phyloP scores from a whole-genome alignment of 2,888 invertebrate species.

The Metallyticus violacea region DNA sequence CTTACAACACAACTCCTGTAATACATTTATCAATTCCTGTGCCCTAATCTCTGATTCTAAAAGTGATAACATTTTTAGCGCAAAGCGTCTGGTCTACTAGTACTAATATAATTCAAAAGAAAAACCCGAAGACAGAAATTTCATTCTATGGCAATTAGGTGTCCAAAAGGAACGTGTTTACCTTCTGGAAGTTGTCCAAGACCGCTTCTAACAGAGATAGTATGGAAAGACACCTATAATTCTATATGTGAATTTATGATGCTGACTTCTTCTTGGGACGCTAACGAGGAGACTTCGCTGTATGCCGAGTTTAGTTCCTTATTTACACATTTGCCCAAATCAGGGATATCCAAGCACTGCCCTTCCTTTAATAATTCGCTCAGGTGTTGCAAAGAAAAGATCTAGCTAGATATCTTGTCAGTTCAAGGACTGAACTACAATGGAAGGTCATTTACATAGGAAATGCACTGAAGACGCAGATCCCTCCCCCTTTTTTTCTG shows the following conservation, averaged over 20 bases:
- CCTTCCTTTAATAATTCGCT: too few species aligned
- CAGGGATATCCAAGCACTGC: not conserved
- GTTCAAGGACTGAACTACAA: not conserved
- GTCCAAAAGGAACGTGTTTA: too few species aligned
- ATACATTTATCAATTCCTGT: not conserved
- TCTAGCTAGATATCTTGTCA: not conserved
- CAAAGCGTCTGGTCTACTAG: not conserved
- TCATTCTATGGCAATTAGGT: not conserved
- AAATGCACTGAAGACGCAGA: not conserved
- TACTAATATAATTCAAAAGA: not conserved
- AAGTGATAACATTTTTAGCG: not conserved
- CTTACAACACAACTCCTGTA: not conserved
- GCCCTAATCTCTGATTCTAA: not conserved
- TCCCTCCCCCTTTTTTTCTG: too few species aligned
- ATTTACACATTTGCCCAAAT: not conserved
- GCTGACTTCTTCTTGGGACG: not conserved
- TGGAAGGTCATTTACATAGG: not conserved
- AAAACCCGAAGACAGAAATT: too few species aligned
- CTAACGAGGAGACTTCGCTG: not conserved
- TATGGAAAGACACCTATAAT: not conserved
- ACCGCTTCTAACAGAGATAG: not conserved
- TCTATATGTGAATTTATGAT: not conserved
- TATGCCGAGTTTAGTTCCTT: not conserved
- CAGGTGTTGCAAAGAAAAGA: too few species aligned
- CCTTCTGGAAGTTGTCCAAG: not conserved